Evolutionary conservation across 2,888 invertebrate genomes (phyloP), one percentile per base, ranked within the genome.

Genomic region (Epistrophella euchroma): DNA sequence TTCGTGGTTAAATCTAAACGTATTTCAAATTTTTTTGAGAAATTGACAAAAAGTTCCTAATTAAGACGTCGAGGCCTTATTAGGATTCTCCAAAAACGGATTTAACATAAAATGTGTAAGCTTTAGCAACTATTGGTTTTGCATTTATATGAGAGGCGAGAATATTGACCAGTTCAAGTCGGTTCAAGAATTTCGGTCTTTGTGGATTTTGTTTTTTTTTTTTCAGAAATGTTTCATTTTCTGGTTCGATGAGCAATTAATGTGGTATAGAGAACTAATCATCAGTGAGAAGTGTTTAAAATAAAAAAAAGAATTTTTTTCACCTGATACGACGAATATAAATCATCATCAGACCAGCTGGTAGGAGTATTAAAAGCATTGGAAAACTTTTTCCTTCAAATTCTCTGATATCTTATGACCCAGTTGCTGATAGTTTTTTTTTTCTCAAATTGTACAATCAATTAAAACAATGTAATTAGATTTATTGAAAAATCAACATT

Each of bases 61-160:
- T 45, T 47, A 66, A 66, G 32, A 47, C 19, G 9, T 66, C 28
- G 64, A 32, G 64, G 13, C 45, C 62, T 86, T 86, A 37, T 77
- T 85, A 75, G 56, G 70, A 86, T 55, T 43, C 47, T 74, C 64
- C 56, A 56, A 47, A 62, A 71, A 60, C 58, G 71, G 70, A 73
- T 81, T 82, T 72, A 74, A 82, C 74, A 86, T 78, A 86, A 86
- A 77, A 86, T 86, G 86, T 86, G 86, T 86, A 86, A 86, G 86
- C 73, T 58, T 71, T 62, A 52, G 43, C 64, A 62, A 62, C n/a
- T 25, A 17, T 72, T 45, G 28, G 68, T 70, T 79, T 71, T 79
- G 56, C n/a, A 58, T 72, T 83, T 73, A 35, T 32, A 52, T 66
- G 45, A 64, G 11, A 64, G 19, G 60, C 7, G 15, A 19, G 10